A percentile compares a stretch with the other conserved stretches of the same genome.
Conservation (phyloP, 1,140 invertebrate species). For the Battus philenor region DNA sequence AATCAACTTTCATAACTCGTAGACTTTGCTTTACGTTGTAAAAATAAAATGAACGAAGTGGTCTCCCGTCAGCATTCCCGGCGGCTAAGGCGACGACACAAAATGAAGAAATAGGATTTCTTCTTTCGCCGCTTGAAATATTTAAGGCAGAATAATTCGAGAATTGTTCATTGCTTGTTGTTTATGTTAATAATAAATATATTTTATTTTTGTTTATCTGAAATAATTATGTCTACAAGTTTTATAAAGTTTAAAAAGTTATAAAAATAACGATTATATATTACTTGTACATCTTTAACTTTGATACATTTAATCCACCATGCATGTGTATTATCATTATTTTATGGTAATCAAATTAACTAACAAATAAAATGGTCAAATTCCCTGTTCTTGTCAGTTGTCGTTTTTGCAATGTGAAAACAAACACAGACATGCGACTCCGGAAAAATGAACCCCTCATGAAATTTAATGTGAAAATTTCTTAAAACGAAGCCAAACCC, state of each 20-base stretch:
- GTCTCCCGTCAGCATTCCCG: constrained; percentile 45
- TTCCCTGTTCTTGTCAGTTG: background rate
- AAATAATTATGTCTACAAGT: too few relatives aligned
- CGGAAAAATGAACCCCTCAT: constrained; percentile 72
- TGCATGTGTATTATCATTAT: too few relatives aligned
- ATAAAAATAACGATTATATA: too few relatives aligned
- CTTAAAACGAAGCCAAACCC: constrained; percentile 72
- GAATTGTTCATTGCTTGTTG: constrained; percentile 43
- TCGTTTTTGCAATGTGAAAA: background rate
- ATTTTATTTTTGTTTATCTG: too few relatives aligned
- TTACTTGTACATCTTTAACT: too few relatives aligned
- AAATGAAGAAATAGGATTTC: constrained; percentile 58
- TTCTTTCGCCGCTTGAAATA: constrained; percentile 46
- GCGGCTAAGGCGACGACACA: constrained; percentile 50
- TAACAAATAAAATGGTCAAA: too few relatives aligned
- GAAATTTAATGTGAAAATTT: constrained; percentile 74
- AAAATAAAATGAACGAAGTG: constrained; percentile 48
- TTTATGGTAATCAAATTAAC: too few relatives aligned
- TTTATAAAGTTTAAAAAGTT: too few relatives aligned
- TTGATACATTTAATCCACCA: too few relatives aligned
- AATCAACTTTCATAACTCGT: constrained; percentile 52
- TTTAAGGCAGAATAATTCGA: constrained; percentile 49
- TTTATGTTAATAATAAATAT: constrained; percentile 34
- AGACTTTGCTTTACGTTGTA: constrained; percentile 50
- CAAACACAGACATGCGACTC: constrained; percentile 19